Evolutionary conservation across 2,888 invertebrate species (phyloP).

Genomic region (Rhamnusium bicolor): DNA sequence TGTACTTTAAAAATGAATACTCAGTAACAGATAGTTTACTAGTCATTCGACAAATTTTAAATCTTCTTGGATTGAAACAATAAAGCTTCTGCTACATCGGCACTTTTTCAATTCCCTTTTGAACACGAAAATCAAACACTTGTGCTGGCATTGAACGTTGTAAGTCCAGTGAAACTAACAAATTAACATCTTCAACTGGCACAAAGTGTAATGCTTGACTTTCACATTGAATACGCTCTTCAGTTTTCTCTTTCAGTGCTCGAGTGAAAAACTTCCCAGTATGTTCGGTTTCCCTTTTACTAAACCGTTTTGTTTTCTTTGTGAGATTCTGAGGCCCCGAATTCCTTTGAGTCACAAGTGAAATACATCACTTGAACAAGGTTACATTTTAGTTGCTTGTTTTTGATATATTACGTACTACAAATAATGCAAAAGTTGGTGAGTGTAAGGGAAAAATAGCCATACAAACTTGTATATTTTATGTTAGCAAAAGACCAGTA

Average conservation of each 20-base stretch:
- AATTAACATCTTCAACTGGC: conserved; percentile 10
- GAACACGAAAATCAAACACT: conserved; percentile 21
- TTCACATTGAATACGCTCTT: conserved; percentile 6
- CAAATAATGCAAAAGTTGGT: not conserved
- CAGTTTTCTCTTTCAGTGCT: not conserved
- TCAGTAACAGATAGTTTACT: too few relatives aligned
- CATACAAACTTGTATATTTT: too few relatives aligned
- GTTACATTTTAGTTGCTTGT: conserved; percentile 5
- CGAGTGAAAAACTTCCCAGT: not conserved
- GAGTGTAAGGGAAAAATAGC: too few relatives aligned
- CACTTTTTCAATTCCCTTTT: not conserved
- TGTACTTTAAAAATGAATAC: too few relatives aligned
- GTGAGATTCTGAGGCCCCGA: conserved; percentile 10
- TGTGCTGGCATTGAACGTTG: not conserved
- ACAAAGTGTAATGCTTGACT: not conserved
- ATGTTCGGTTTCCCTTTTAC: conserved; percentile 1
- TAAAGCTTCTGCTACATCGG: not conserved
- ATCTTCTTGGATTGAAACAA: not conserved
- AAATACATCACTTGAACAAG: not conserved
- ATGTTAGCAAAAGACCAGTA: too few relatives aligned
- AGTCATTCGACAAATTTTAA: not conserved
- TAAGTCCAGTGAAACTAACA: not conserved
- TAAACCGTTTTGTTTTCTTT: conserved; percentile 3
- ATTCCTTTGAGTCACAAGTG: conserved; percentile 8
- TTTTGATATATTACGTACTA: conserved; percentile 2